Conservation (phyloP, 2,113 vertebrate species). For the Sinocyclocheilus rhinocerous region DNA sequence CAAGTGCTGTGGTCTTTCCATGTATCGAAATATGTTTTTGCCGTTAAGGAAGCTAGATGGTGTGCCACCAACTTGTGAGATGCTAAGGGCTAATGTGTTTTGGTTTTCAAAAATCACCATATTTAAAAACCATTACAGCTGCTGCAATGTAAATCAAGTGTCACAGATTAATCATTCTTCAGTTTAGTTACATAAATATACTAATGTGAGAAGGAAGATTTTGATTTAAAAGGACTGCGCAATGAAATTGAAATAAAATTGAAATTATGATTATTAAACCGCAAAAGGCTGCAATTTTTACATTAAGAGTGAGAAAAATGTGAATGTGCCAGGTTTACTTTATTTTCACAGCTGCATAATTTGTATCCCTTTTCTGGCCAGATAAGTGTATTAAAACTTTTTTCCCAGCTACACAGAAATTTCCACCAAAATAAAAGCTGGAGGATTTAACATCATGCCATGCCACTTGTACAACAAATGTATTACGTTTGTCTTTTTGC, state of each 20-base stretch:
- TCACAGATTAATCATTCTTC: not conserved
- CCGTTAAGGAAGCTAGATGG: slow-evolving; percentile 56
- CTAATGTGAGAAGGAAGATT: too few relatives aligned
- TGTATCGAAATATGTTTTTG: slow-evolving; percentile 58
- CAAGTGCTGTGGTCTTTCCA: slow-evolving; percentile 43
- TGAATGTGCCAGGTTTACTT: not conserved
- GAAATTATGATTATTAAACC: too few relatives aligned
- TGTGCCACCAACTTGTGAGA: slow-evolving; percentile 44
- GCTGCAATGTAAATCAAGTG: too few relatives aligned
- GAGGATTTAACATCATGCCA: not conserved
- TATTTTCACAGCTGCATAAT: not conserved
- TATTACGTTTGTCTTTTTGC: too few relatives aligned
- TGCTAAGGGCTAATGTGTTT: slow-evolving; percentile 55
- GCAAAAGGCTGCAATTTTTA: too few relatives aligned
- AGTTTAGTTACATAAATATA: slow-evolving; percentile 40
- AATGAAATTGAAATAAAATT: too few relatives aligned
- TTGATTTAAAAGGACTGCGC: too few relatives aligned
- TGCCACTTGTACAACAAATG: too few relatives aligned
- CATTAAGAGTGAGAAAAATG: not conserved
- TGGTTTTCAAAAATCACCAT: slow-evolving; percentile 61
- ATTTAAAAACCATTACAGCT: slow-evolving; percentile 61
- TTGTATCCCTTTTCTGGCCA: not conserved
- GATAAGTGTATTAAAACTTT: not conserved
- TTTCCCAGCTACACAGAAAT: not conserved
- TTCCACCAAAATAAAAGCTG: not conserved